phyloP scores from a whole-genome alignment of 2,113 vertebrate species.

The Labrus mixtus region DNA sequence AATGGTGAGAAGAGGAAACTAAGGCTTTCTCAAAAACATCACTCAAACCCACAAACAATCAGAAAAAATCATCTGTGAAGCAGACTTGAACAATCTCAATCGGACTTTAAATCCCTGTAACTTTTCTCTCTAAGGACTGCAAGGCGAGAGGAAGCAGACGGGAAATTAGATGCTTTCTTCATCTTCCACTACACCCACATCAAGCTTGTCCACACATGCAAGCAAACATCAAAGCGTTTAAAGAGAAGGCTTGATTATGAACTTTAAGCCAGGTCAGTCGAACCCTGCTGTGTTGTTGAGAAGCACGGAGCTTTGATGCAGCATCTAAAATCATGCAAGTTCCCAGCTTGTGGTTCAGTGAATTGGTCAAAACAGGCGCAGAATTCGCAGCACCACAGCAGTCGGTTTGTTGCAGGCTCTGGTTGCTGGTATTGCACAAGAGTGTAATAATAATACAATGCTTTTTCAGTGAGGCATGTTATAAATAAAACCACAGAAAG shows the following conservation, averaged over 20 bases:
- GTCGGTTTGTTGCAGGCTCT: constrained; percentile 54
- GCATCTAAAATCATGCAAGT: constrained; percentile 60
- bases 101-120: constrained; percentile 8
- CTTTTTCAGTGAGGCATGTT: constrained; percentile 61
- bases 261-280: constrained; percentile 37
- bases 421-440: constrained; percentile 67
- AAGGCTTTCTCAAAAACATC: constrained; percentile 42
- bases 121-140: constrained; percentile 9
- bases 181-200: constrained; percentile 44
- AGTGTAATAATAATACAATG: constrained; percentile 59
- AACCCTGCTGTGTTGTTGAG: constrained; percentile 48
- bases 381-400: constrained; percentile 46
- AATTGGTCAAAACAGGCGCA: constrained; percentile 54
- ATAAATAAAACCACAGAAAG: constrained; percentile 71
- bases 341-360: constrained; percentile 56
- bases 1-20: constrained; percentile 74
- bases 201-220: constrained; percentile 2
- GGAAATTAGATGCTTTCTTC: constrained; percentile 53
- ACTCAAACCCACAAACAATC: constrained; percentile 49
- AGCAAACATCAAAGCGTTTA: constrained; percentile 55
- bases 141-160: constrained; percentile 34
- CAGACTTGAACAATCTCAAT: constrained; percentile 19
- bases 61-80: constrained; percentile 26
- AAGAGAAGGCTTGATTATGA: constrained; percentile 38
- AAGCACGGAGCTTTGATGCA: constrained; percentile 57